These are phyloP conservation scores for Staurois parvus DNA, from an alignment of 2,797 vertebrate genomes.

Conservation along the genomic window DNA sequence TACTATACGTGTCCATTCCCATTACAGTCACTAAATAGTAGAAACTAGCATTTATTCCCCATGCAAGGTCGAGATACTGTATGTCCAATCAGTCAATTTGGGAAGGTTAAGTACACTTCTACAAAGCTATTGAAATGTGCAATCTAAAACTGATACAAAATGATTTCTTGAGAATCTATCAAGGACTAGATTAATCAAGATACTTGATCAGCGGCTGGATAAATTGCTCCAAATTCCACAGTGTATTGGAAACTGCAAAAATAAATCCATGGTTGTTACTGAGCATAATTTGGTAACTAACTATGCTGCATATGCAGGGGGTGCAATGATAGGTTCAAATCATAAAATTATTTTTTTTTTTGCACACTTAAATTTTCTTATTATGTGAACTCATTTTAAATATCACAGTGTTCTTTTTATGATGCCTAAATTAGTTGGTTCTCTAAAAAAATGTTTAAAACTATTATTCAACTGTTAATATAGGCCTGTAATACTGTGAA, in stretches of 20 bases:
- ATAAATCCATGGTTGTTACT: background rate
- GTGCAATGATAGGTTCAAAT: background rate
- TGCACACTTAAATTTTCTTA: background rate
- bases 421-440: background rate
- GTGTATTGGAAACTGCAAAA: background rate
- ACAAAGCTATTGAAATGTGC: background rate
- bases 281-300: background rate
- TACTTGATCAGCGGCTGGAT: background rate
- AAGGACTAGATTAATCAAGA: background rate
- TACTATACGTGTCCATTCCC: background rate
- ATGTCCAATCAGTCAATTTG: background rate
- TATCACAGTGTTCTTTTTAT: background rate
- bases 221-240: background rate
- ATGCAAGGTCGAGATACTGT: background rate
- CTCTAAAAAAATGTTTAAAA: background rate
- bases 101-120: background rate
- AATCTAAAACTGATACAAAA: background rate
- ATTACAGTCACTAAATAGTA: constrained; percentile 2
- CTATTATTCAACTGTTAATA: too few species aligned
- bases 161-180: background rate
- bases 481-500: too few species aligned
- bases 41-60: background rate
- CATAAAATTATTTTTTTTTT: background rate
- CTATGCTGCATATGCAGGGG: background rate
- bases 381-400: background rate